phyloP scores from a whole-genome alignment of 2,113 vertebrate genomes.

The Dinomys branickii region DNA sequence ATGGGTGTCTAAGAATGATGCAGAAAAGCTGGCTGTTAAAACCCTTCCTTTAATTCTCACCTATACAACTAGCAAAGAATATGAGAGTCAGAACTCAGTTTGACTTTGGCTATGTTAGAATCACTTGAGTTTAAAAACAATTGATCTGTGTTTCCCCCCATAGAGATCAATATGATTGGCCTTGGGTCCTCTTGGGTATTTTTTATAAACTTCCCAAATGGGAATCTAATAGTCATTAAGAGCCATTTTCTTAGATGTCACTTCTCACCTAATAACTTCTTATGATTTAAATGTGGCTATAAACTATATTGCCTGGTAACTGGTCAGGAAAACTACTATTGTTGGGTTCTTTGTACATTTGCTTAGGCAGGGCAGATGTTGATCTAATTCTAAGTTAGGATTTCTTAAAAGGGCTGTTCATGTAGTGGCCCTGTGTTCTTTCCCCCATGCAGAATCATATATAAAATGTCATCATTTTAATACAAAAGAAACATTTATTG shows the following conservation, averaged over 20 bases:
- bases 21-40: conserved; percentile 6
- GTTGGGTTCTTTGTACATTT: neutral
- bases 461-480: neutral
- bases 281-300: neutral
- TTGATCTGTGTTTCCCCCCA: neutral
- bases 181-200: neutral
- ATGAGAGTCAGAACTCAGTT: neutral
- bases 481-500: neutral
- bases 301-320: neutral
- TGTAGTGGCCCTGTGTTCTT: neutral
- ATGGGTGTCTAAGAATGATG: conserved; percentile 9
- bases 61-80: neutral
- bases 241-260: neutral
- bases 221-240: neutral
- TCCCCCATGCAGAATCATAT: neutral
- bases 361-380: neutral
- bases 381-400: neutral
- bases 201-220: neutral
- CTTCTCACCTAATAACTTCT: neutral
- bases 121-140: neutral
- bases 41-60: conserved; percentile 23
- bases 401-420: neutral
- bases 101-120: neutral
- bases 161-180: neutral
- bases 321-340: neutral